Evolutionary conservation across 2,888 invertebrate genomes (phyloP).

Genomic region (Meiosimyza platycephala): DNA sequence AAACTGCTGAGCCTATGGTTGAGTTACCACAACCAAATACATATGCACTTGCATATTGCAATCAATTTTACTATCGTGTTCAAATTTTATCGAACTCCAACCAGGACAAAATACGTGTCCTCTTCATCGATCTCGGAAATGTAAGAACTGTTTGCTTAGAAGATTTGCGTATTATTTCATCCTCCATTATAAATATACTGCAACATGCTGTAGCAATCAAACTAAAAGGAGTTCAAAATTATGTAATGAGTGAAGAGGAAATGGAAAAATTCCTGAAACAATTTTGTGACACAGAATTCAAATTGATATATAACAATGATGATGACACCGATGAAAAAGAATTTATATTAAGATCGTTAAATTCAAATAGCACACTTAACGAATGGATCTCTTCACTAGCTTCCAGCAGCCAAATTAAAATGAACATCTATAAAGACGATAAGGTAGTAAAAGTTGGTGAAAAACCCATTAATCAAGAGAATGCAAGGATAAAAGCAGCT

Average conservation of each 20-base stretch:
- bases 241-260: conserved; percentile 4
- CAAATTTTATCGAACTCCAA: conserved; percentile 10
- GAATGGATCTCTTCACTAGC: conserved; percentile 13
- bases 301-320: conserved; percentile 1
- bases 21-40: conserved; percentile 23
- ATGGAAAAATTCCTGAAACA: conserved; percentile 8
- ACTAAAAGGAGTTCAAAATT: conserved; percentile 27
- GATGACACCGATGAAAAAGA: conserved; percentile 3
- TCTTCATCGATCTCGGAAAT: conserved; percentile 23
- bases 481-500: neutral
- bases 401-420: neutral
- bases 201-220: conserved; percentile 27
- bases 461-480: neutral
- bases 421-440: conserved; percentile 8
- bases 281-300: conserved; percentile 19
- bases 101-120: conserved; percentile 2
- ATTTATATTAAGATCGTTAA: conserved; percentile 1
- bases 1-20: conserved; percentile 11
- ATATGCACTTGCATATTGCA: conserved; percentile 13
- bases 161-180: conserved; percentile 4
- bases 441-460: neutral
- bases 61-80: conserved; percentile 6
- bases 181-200: conserved; percentile 10
- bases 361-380: neutral
- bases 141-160: neutral